Conservation (phyloP, 1,140 invertebrate genomes). For the Nymphalis io region DNA sequence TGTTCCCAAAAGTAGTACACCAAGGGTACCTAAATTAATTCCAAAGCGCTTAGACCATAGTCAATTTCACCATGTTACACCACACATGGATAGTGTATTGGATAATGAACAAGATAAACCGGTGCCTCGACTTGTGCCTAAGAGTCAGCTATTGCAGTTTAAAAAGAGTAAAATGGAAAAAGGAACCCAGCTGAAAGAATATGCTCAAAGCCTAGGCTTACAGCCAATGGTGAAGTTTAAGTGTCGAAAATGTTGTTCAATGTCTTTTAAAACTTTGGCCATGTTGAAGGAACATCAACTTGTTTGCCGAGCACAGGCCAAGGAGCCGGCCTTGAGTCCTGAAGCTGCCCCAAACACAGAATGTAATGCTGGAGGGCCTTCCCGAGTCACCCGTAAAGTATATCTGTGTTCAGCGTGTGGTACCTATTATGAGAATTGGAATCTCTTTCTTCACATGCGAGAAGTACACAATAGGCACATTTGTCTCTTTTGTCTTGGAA, state of each 20-base stretch:
- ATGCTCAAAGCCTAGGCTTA: constrained; percentile 87
- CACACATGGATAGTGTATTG: constrained; percentile 47
- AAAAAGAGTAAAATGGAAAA: constrained; percentile 75
- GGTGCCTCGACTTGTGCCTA: constrained; percentile 72
- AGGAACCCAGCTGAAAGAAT: constrained; percentile 78
- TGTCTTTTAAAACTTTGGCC: constrained; percentile 82
- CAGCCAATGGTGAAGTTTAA: constrained; percentile 84
- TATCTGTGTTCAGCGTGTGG: constrained; percentile 89
- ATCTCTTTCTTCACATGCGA: constrained; percentile 90
- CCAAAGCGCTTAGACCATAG: constrained; percentile 61
- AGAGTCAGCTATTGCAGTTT: constrained; percentile 70
- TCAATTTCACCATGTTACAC: constrained; percentile 64
- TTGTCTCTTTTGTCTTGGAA: constrained; percentile 89
- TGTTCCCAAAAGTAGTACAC: constrained; percentile 46
- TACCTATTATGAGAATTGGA: constrained; percentile 91
- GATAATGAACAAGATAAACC: constrained; percentile 70
- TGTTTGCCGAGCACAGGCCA: constrained; percentile 79
- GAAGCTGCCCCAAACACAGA: constrained; percentile 62
- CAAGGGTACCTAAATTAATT: constrained; percentile 68
- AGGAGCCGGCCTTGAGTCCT: constrained; percentile 62
- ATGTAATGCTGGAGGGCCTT: constrained; percentile 73
- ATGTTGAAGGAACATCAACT: constrained; percentile 84
- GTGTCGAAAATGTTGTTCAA: constrained; percentile 84
- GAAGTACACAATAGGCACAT: constrained; percentile 89
- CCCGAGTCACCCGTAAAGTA: constrained; percentile 86